Evolutionary conservation across 2,797 vertebrate species (phyloP).

Genomic region (Coregonus suidteri): DNA sequence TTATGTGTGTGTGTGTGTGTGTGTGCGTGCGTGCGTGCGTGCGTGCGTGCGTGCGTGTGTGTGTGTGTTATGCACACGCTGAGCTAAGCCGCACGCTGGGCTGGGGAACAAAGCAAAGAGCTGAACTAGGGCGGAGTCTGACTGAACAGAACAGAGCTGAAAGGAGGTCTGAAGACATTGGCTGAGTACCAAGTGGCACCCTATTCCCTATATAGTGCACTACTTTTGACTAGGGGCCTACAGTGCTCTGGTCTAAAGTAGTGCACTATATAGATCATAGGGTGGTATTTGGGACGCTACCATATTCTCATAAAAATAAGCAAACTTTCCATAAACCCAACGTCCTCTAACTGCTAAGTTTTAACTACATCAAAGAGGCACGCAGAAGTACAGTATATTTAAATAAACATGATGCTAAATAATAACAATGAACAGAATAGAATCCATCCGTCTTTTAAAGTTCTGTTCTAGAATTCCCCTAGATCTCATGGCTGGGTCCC

Average conservation of each 20-base stretch:
- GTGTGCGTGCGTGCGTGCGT: too few species aligned
- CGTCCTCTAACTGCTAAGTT: slow-evolving; percentile 36
- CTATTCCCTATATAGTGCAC: too few species aligned
- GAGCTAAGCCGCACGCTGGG: slow-evolving; percentile 28
- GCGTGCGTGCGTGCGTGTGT: not conserved
- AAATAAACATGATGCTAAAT: slow-evolving; percentile 28
- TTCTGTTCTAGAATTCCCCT: slow-evolving; percentile 31
- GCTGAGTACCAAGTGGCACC: not conserved
- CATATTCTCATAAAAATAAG: slow-evolving; percentile 34
- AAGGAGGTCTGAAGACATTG: slow-evolving; percentile 29
- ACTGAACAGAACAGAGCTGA: not conserved
- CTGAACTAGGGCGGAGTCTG: slow-evolving; percentile 33
- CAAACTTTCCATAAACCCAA: slow-evolving; percentile 23
- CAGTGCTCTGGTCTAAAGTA: too few species aligned
- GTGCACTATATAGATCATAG: too few species aligned
- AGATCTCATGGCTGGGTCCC: slow-evolving; percentile 16
- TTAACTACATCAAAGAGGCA: slow-evolving; percentile 25
- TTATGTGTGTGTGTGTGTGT: too few species aligned
- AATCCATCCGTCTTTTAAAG: slow-evolving; percentile 18
- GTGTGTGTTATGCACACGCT: slow-evolving; percentile 34
- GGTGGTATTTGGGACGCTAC: too few species aligned
- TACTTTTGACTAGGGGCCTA: too few species aligned
- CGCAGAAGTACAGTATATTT: slow-evolving; percentile 23
- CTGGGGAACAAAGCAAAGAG: slow-evolving; percentile 33
- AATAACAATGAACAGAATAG: slow-evolving; percentile 26